A percentile compares a stretch with the other conserved stretches of the same genome.
These are phyloP conservation scores for Apotomis betuletana DNA, from an alignment of 2,888 invertebrate genomes.

Conservation along the genomic window DNA sequence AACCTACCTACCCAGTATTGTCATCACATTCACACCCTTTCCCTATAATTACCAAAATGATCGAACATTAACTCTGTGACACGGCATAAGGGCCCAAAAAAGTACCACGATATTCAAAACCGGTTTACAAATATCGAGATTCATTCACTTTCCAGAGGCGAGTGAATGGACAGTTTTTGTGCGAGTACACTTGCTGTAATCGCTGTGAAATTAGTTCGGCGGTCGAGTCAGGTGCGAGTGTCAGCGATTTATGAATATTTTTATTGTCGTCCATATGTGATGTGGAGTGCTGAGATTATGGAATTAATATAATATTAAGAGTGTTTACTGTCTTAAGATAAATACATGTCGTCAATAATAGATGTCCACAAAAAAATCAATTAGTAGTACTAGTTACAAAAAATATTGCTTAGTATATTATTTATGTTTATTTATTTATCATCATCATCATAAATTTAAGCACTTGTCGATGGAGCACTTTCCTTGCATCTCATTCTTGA, in stretches of 20 bases:
- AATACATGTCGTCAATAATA: too few species aligned
- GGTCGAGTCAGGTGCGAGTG: slow-evolving; percentile 50
- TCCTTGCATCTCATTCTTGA: too few species aligned
- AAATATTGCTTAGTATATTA: too few species aligned
- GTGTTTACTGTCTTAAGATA: too few species aligned
- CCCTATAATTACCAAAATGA: slow-evolving; percentile 7
- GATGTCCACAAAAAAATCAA: too few species aligned
- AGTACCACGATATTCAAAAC: slow-evolving; percentile 19
- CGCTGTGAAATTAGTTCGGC: slow-evolving; percentile 79
- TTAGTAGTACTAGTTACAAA: too few species aligned
- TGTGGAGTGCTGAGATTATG: too few species aligned
- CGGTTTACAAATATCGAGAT: slow-evolving; percentile 38
- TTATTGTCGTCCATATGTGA: too few species aligned
- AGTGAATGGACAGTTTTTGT: slow-evolving; percentile 78
- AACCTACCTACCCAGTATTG: neutral
- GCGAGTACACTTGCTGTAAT: slow-evolving; percentile 78
- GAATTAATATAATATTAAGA: too few species aligned
- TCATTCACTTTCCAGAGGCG: slow-evolving; percentile 45
- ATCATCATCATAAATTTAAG: too few species aligned
- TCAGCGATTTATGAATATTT: slow-evolving; percentile 44
- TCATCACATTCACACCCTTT: neutral
- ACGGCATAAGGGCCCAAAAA: slow-evolving; percentile 23
- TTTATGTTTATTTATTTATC: too few species aligned
- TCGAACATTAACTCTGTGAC: slow-evolving; percentile 2
- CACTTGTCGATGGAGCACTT: too few species aligned